Conservation (phyloP, 2,113 vertebrate species). For the Leucopsar rothschildi region DNA sequence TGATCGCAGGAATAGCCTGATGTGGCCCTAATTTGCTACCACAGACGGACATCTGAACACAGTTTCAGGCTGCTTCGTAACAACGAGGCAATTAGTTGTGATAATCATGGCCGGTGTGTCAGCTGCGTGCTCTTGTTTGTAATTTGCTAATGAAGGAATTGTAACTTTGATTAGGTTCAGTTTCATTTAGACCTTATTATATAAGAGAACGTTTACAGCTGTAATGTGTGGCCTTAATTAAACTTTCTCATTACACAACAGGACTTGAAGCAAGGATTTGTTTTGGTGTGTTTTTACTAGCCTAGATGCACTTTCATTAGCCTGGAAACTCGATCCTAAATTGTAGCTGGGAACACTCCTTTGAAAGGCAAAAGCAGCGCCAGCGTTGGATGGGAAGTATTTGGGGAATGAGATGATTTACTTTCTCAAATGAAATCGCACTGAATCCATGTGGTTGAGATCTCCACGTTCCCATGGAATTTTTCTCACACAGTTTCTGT, state of each 20-base stretch:
- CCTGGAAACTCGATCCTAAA: slow-evolving; percentile 13
- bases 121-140: slow-evolving; percentile 87
- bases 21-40: slow-evolving; percentile 79
- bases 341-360: neutral
- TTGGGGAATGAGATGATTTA: neutral
- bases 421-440: neutral
- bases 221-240: slow-evolving; percentile 84
- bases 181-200: slow-evolving; percentile 87
- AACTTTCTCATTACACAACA: slow-evolving; percentile 80
- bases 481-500: neutral
- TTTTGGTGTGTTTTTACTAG: slow-evolving; percentile 71
- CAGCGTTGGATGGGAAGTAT: neutral
- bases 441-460: neutral
- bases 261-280: slow-evolving; percentile 70
- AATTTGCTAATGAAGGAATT: slow-evolving; percentile 97
- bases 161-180: slow-evolving; percentile 90
- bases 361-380: neutral
- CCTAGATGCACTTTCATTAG: slow-evolving; percentile 65
- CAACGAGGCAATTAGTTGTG: slow-evolving; percentile 92
- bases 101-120: slow-evolving; percentile 86
- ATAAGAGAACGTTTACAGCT: slow-evolving; percentile 81
- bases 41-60: slow-evolving; percentile 79
- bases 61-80: slow-evolving; percentile 76
- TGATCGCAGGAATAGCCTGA: slow-evolving; percentile 76
- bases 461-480: neutral